Evolutionary conservation across 2,888 invertebrate species (phyloP), one percentile per base, ranked within the genome.

Genomic region (Eugnorisma glareosa): DNA sequence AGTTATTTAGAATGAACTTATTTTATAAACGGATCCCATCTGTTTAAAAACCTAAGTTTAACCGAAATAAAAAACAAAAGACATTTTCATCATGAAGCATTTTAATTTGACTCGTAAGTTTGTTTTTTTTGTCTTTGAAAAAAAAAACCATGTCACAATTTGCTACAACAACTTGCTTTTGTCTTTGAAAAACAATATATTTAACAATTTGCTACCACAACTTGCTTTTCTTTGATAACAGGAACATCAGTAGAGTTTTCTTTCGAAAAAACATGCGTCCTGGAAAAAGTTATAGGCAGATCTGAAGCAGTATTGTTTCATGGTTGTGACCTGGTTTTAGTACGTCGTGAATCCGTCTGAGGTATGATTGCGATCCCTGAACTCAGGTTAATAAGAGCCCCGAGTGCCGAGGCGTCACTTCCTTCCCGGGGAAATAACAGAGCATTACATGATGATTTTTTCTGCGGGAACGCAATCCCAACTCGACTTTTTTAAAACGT

Each of bases 341-440:
- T 64, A 40, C 86, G 89, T 73, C 63, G 69, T 45, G 75, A 90
- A 90, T 90, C 85, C 88, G 73, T 85, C 88, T 85, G 86, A 85
- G 88, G 88, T 86, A 86, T 89, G 91, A 92, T 93, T 93, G 91
- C 91, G 84, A 88, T 86, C 86, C 89, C 90, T 87, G 90, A 92
- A 90, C 91, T 92, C 92, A 89, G 92, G 93, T 93, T 94, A 93
- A 93, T 93, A 94, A 93, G 91, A 89, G 85, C 87, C 81, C 86
- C 80, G 88, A 90, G 89, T 84, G 87, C 87, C 81, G 82, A 86
- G 86, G 87, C 90, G 70, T 88, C 88, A 87, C 86, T 86, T 89
- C 88, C 87, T 86, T 89, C 86, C 88, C 89, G 84, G 88, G 87
- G 85, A 88, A 91, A 91, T 81, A 88, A 80, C 88, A 84, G 88